phyloP scores from a whole-genome alignment of 2,888 invertebrate genomes.

The Theristus sp. region DNA sequence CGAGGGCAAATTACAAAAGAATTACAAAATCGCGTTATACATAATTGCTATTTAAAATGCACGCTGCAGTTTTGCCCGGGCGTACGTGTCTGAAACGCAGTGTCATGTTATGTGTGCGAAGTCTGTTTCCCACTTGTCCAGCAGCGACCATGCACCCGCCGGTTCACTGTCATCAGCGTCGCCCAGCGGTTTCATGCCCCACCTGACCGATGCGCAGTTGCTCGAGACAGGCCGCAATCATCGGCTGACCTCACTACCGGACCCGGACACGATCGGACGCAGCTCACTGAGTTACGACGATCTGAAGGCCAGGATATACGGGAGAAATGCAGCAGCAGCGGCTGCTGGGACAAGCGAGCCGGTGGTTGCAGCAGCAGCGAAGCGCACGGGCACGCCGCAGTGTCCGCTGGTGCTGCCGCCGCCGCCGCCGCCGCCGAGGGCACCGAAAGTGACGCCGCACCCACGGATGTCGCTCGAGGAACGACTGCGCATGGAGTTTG shows the following conservation, averaged over 20 bases:
- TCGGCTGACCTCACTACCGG: neutral
- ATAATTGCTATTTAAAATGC: too few species aligned
- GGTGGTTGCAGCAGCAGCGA: neutral
- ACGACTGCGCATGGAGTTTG: neutral
- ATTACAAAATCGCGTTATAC: too few species aligned
- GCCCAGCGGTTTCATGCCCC: neutral
- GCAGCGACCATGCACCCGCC: too few species aligned
- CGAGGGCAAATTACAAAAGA: too few species aligned
- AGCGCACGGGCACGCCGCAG: neutral
- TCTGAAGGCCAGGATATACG: conserved; percentile 3
- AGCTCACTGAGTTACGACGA: conserved; percentile 2
- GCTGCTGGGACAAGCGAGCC: too few species aligned
- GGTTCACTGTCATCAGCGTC: too few species aligned
- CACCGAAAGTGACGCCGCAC: neutral
- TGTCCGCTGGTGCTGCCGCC: neutral
- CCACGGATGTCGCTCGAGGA: neutral
- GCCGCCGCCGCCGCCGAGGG: neutral
- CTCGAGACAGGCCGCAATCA: neutral
- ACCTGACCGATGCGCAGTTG: neutral
- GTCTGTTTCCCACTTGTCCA: too few species aligned
- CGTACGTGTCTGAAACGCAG: too few species aligned
- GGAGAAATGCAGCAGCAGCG: neutral
- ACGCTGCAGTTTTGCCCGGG: too few species aligned
- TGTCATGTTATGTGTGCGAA: too few species aligned
- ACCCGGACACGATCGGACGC: neutral